These are phyloP conservation scores for Grallaria varia DNA, from an alignment of 2,113 vertebrate genomes.

Conservation along the genomic window DNA sequence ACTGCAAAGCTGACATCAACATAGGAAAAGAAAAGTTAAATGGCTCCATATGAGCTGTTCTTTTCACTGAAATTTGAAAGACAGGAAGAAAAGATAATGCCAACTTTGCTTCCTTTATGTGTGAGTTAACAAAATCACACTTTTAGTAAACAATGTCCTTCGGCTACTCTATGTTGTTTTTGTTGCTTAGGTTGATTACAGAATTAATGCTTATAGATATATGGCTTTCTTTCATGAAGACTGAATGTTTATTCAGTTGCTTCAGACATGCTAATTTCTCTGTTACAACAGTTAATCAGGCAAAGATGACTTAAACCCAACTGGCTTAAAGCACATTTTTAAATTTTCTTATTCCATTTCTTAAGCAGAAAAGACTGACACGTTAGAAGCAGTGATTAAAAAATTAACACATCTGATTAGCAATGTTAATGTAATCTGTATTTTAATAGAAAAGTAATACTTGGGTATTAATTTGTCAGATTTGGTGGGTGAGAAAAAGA, in stretches of 20 bases:
- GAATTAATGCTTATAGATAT: not conserved
- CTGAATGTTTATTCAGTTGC: not conserved
- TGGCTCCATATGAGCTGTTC: conserved; percentile 2
- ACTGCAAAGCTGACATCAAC: conserved; percentile 56
- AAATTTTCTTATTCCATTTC: not conserved
- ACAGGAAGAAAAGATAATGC: not conserved
- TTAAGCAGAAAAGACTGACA: not conserved
- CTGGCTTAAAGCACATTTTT: not conserved
- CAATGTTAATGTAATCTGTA: not conserved
- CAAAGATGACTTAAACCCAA: not conserved
- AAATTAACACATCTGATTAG: not conserved
- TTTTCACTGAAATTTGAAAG: conserved; percentile 45
- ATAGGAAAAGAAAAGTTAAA: conserved; percentile 45
- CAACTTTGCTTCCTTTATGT: not conserved
- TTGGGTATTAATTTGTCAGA: not conserved
- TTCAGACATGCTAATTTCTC: not conserved
- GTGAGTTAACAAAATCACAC: not conserved
- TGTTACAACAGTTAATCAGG: not conserved
- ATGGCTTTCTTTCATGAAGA: not conserved
- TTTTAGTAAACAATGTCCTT: not conserved
- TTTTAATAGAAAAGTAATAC: not conserved
- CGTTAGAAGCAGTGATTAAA: not conserved
- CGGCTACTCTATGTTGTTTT: not conserved
- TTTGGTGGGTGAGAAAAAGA: not conserved
- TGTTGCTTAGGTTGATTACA: not conserved